Base-by-base conservation (phyloP, 2,888 invertebrate species). In the Euplexia lucipara region DNA sequence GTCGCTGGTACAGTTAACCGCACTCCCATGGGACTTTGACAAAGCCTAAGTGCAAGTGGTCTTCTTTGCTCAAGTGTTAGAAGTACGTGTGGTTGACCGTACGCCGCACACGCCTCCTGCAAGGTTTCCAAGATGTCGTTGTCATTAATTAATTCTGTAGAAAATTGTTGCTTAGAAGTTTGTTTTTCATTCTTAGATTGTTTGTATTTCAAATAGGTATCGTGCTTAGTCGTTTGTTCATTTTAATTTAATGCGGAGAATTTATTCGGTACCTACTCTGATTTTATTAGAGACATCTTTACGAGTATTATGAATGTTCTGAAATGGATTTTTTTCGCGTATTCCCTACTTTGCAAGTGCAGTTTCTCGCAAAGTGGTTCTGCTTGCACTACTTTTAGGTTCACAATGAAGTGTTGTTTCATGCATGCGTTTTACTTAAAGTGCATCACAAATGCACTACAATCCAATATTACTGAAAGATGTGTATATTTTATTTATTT, bases 91-190 rank as follows among this genome's bases (percentile, higher is more conserved):
- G 12, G 20, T 30, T 35, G 34, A 54, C 26, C 6, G 10, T 64
- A 68, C 41, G 10, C 14, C 6, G 20, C 16, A 66, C 41, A 60
- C 60, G 51, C 54, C 48, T 75, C 10, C 52, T 39, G 35, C 41
- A 48, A 45, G 35, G 44, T 45, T 45, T 54, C 42, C 20, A 68
- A 64, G 61, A 78, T 67, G 66, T 72, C 35, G 47, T 72, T 32
- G 47, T 64, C 42, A 75, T 72, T 79, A 78, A 80, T 80, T 62
- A 66, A 35, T 78, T 71, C 51, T 45, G 37, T 49, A 48, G 57
- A 67, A 75, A 80, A 60, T 70, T 70, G 64, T 73, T 66, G 39
- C 48, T 47, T 16, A 8, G 14, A 70, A 81, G 34, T 78, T 80
- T 66, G 52, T 71, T 63, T 48, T 34, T 47, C 53, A 70, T 64